These are phyloP conservation scores for Phytoseiulus persimilis DNA, from an alignment of 2,888 invertebrate species.

Conservation along the genomic window DNA sequence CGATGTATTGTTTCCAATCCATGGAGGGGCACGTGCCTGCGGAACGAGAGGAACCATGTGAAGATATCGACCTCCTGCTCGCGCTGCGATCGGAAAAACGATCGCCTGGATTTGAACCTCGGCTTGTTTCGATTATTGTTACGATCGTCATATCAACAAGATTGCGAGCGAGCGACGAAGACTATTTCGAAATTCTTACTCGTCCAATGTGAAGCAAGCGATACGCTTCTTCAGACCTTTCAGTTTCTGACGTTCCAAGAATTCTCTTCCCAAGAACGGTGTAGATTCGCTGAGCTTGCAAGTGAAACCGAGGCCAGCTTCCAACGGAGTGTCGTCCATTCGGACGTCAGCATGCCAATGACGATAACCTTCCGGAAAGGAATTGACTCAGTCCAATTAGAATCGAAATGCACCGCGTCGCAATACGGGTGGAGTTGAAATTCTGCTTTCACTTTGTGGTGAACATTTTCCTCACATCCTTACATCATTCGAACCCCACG, in stretches of 20 bases:
- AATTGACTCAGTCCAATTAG: slow-evolving; percentile 42
- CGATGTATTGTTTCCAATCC: slow-evolving; percentile 73
- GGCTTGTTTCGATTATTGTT: no score
- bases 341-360: slow-evolving; percentile 76
- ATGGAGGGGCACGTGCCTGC: slow-evolving; percentile 63
- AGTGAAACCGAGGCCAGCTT: slow-evolving; percentile 68
- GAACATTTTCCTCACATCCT: neutral
- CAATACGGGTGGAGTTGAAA: neutral
- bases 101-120: no score
- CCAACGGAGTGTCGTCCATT: slow-evolving; percentile 73
- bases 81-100: no score
- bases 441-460: neutral
- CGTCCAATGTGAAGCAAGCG: slow-evolving; percentile 55
- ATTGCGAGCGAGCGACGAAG: no score
- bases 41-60: no score
- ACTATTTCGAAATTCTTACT: slow-evolving; percentile 46
- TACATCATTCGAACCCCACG: no score
- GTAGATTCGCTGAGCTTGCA: slow-evolving; percentile 64
- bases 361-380: slow-evolving; percentile 58
- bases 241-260: slow-evolving; percentile 59
- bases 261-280: slow-evolving; percentile 67
- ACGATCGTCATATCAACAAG: no score
- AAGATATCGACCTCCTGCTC: no score
- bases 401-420: neutral
- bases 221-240: slow-evolving; percentile 61